phyloP scores from a whole-genome alignment of 2,113 vertebrate genomes.

The Okapia johnstoni region DNA sequence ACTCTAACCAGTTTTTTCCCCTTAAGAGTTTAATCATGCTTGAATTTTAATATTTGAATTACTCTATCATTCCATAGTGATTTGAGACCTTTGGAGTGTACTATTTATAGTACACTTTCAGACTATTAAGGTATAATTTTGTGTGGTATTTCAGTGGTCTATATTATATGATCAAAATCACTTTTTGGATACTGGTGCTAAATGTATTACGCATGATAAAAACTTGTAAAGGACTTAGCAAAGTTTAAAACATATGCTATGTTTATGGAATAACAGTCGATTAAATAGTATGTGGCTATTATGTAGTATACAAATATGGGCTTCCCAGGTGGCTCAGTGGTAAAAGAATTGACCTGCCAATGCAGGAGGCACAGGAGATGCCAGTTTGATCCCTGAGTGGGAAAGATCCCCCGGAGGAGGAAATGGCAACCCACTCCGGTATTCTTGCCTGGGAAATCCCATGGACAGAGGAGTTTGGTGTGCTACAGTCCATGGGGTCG shows the following conservation, averaged over 20 bases:
- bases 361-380: neutral
- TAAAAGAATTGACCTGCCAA: neutral
- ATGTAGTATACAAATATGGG: neutral
- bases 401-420: neutral
- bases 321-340: neutral
- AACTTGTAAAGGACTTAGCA: neutral
- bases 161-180: neutral
- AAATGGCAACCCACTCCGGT: neutral
- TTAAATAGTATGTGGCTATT: neutral
- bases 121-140: neutral
- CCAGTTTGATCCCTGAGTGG: neutral
- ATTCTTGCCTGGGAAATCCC: neutral
- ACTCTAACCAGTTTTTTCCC: neutral
- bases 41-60: slow-evolving; percentile 36
- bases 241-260: neutral
- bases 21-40: neutral
- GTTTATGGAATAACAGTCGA: neutral
- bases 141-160: neutral
- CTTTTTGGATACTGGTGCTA: neutral
- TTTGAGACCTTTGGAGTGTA: neutral
- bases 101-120: neutral
- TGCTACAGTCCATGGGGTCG: neutral
- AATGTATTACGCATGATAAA: neutral
- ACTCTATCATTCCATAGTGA: neutral
- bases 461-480: neutral